Evolutionary conservation across 2,888 invertebrate genomes (phyloP).

Genomic region (Boloria euphrosyne): DNA sequence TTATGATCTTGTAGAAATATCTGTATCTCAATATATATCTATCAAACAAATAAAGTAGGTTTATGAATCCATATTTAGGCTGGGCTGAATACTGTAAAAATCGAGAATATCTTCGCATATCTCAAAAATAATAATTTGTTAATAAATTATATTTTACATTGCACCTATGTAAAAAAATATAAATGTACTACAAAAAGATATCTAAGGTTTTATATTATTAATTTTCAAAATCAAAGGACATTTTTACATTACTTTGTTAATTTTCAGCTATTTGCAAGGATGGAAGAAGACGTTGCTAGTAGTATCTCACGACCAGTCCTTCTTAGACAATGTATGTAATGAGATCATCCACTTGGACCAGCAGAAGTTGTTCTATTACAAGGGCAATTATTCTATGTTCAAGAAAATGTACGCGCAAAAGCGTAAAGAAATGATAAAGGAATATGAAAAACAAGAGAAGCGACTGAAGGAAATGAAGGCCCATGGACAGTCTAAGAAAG

Average conservation of each 20-base stretch:
- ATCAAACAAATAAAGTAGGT: too few relatives aligned
- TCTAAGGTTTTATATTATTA: too few relatives aligned
- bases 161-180: too few relatives aligned
- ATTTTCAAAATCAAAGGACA: neutral
- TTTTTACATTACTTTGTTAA: slow-evolving; percentile 9
- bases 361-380: slow-evolving; percentile 97
- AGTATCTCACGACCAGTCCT: slow-evolving; percentile 99
- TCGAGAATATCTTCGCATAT: too few relatives aligned
- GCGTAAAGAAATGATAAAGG: slow-evolving; percentile 96
- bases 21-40: too few relatives aligned
- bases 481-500: slow-evolving; percentile 97
- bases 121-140: too few relatives aligned
- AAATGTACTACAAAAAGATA: too few relatives aligned
- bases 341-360: slow-evolving; percentile 98
- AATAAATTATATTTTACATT: too few relatives aligned
- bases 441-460: slow-evolving; percentile 99
- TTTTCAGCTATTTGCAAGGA: slow-evolving; percentile 92
- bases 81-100: too few relatives aligned
- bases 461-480: slow-evolving; percentile 96
- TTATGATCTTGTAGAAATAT: neutral
- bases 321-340: slow-evolving; percentile 99
- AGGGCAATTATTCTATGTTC: slow-evolving; percentile 98
- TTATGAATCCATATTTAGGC: too few relatives aligned
- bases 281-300: slow-evolving; percentile 99
- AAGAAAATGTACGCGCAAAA: slow-evolving; percentile 99